Evolutionary conservation across 2,888 invertebrate species (phyloP).

Genomic region (Metacarcinus magister): DNA sequence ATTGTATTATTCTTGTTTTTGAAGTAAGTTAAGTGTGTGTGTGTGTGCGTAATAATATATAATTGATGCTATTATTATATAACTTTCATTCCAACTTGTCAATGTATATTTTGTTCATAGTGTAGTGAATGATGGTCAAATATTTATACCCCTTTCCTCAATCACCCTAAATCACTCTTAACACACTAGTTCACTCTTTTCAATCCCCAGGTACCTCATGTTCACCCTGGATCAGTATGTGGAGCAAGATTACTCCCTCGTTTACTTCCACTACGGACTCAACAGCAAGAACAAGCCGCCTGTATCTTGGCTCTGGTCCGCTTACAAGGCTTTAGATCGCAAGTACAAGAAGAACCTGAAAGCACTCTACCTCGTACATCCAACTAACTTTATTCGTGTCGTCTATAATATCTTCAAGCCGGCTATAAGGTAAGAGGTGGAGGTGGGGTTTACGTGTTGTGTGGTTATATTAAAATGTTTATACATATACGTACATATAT

Average conservation of each 20-base stretch:
- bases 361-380: constrained; percentile 98
- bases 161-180: no score
- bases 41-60: no score
- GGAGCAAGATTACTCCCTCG: constrained; percentile 98
- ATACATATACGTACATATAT: no score
- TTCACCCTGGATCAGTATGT: constrained; percentile 98
- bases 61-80: no score
- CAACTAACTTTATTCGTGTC: constrained; percentile 97
- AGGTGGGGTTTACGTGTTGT: not conserved
- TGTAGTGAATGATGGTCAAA: no score
- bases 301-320: constrained; percentile 97
- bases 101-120: no score
- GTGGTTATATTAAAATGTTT: no score
- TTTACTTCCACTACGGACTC: constrained; percentile 98
- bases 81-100: no score
- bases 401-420: constrained; percentile 98
- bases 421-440: constrained; percentile 89
- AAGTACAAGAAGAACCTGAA: constrained; percentile 99
- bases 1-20: no score
- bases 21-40: no score
- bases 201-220: constrained; percentile 91
- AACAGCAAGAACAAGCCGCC: constrained; percentile 98
- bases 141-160: no score
- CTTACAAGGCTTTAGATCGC: constrained; percentile 98
- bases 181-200: not conserved